phyloP scores from a whole-genome alignment of 2,797 vertebrate species.

The Gobio occitaniae region DNA sequence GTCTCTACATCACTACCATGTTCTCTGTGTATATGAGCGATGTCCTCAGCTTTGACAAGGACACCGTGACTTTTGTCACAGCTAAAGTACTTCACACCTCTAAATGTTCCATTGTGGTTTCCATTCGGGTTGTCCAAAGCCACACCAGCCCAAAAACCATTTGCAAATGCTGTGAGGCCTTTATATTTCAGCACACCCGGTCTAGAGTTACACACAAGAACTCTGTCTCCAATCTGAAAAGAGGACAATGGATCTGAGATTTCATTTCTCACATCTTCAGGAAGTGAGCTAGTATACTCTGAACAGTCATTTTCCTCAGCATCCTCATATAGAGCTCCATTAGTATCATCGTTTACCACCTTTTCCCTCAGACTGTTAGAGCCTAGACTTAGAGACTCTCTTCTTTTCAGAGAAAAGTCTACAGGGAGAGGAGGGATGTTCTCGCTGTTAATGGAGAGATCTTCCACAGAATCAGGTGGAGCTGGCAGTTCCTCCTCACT shows the following conservation, averaged over 20 bases:
- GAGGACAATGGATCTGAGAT: conserved; percentile 60
- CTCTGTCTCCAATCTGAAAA: conserved; percentile 69
- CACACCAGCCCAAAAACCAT: conserved; percentile 72
- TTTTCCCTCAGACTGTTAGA: conserved; percentile 22
- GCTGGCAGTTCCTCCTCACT: conserved; percentile 71
- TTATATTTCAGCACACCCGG: conserved; percentile 71
- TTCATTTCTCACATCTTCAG: conserved; percentile 57
- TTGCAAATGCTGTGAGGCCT: conserved; percentile 64
- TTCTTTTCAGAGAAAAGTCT: conserved; percentile 40
- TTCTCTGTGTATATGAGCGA: conserved; percentile 59
- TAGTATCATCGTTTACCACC: conserved; percentile 16
- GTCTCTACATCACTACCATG: conserved; percentile 43
- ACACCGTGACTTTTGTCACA: conserved; percentile 68
- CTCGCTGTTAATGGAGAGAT: conserved; percentile 64
- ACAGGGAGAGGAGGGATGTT: conserved; percentile 67
- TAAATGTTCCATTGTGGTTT: conserved; percentile 67
- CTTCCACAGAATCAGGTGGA: conserved; percentile 65
- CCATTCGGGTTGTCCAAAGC: conserved; percentile 70
- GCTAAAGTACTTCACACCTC: conserved; percentile 71
- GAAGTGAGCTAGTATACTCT: conserved; percentile 45
- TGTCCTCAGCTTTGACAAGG: conserved; percentile 70
- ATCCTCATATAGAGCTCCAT: conserved; percentile 41
- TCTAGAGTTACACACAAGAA: conserved; percentile 69
- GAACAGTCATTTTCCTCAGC: conserved; percentile 36
- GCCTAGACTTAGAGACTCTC: conserved; percentile 34